A percentile compares a stretch with the other conserved stretches of the same genome.
These are phyloP conservation scores for Caenorhabditis inopinata DNA, from an alignment of 1,140 invertebrate species.

Conservation along the genomic window DNA sequence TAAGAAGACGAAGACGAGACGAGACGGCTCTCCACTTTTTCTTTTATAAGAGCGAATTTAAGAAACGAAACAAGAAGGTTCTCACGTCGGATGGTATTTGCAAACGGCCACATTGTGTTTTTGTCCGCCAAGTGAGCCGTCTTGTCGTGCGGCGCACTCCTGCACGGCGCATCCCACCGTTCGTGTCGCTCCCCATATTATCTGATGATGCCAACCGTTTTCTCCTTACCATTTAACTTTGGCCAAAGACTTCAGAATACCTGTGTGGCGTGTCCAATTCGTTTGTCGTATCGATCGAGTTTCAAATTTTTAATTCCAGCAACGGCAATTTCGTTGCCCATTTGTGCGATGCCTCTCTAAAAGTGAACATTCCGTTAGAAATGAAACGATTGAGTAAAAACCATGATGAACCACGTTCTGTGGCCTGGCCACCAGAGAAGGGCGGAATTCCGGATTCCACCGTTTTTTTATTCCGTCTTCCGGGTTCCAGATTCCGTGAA, in stretches of 20 bases:
- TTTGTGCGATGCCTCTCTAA: slow-evolving; percentile 4
- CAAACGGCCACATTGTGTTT: slow-evolving; percentile 18
- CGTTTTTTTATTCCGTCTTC: too few species aligned
- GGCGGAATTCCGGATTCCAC: too few species aligned
- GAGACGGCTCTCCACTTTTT: not conserved
- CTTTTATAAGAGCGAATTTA: not conserved
- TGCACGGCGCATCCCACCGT: not conserved
- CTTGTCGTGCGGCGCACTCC: not conserved
- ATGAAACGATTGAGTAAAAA: too few species aligned
- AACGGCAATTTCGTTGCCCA: not conserved
- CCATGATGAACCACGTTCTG: too few species aligned
- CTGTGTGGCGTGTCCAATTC: slow-evolving; percentile 14
- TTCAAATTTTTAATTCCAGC: slow-evolving; percentile 13
- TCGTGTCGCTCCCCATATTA: not conserved
- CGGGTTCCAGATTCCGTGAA: too few species aligned
- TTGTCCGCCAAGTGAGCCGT: slow-evolving; percentile 16
- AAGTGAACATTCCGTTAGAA: too few species aligned
- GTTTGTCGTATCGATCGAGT: not conserved
- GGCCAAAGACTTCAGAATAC: not conserved
- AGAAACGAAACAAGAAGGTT: not conserved
- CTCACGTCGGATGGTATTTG: slow-evolving; percentile 27
- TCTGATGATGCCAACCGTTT: too few species aligned
- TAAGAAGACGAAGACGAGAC: too few species aligned
- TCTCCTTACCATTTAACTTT: too few species aligned
- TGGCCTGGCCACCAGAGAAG: too few species aligned